Conservation (phyloP, 2,113 vertebrate species). For the Stigmatopora nigra region DNA sequence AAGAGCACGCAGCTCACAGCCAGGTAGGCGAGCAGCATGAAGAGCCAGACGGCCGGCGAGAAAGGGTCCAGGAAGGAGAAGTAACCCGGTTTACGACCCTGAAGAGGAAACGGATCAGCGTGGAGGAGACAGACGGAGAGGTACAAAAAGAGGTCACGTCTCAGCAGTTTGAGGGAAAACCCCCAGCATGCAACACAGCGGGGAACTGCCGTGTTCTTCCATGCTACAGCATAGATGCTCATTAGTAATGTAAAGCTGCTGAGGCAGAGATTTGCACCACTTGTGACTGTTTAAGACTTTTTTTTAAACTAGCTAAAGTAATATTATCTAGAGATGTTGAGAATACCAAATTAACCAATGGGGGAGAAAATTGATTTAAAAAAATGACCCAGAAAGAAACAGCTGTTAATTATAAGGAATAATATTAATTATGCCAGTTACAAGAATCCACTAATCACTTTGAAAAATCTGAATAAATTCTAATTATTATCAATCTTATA, state of each 20-base stretch:
- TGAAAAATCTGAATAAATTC: background rate
- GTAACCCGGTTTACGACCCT: conserved; percentile 91
- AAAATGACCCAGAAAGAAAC: no score
- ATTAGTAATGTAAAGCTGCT: conserved; percentile 58
- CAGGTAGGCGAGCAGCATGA: conserved; percentile 97
- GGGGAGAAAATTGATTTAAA: no score
- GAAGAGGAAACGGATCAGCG: conserved; percentile 7
- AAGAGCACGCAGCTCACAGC: conserved; percentile 96
- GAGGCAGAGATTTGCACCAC: background rate
- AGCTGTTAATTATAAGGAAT: no score
- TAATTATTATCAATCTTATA: no score
- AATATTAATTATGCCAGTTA: background rate
- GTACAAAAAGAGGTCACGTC: conserved; percentile 25
- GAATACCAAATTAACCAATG: no score
- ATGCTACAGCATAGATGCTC: conserved; percentile 44
- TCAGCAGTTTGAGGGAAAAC: conserved; percentile 14
- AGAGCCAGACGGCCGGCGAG: conserved; percentile 96
- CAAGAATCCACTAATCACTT: background rate
- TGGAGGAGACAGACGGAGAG: conserved; percentile 24
- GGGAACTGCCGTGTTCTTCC: conserved; percentile 30
- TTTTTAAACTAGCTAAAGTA: background rate
- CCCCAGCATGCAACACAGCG: conserved; percentile 49
- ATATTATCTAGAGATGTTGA: no score
- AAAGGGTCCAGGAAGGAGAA: conserved; percentile 97
- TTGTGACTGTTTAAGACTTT: background rate